A percentile compares a stretch with the other conserved stretches of the same genome.
Conservation (phyloP, 2,113 vertebrate species). For the Nestor notabilis region DNA sequence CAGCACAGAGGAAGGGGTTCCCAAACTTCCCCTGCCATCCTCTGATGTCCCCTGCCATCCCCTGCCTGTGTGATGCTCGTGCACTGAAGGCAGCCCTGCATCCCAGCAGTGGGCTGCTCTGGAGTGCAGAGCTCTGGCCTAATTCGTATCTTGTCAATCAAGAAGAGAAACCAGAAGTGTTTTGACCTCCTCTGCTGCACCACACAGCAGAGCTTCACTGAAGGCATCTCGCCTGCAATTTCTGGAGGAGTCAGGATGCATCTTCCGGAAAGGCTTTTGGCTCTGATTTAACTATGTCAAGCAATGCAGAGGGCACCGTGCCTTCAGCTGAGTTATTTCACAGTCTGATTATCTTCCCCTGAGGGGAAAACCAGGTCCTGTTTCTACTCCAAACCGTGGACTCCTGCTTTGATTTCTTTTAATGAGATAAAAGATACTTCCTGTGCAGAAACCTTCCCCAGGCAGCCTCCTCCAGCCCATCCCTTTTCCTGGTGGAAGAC, state of each 20-base stretch:
- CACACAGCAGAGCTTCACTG: not conserved
- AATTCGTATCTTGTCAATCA: not conserved
- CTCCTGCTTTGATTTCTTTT: not conserved
- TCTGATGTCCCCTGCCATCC: not conserved
- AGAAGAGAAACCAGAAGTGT: not conserved
- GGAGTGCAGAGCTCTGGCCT: not conserved
- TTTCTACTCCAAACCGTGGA: not conserved
- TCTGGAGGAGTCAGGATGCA: not conserved
- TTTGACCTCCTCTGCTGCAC: not conserved
- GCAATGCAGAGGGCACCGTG: not conserved
- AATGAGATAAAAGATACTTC: not conserved
- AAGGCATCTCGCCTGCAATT: not conserved
- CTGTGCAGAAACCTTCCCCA: not conserved
- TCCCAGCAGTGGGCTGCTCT: rapidly evolving
- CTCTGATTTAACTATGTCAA: not conserved
- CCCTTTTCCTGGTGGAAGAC: not conserved
- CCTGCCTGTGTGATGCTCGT: rapidly evolving
- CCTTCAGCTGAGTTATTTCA: not conserved
- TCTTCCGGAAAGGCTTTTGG: not conserved
- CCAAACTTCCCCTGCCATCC: rapidly evolving
- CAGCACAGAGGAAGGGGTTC: not conserved
- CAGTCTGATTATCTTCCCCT: not conserved
- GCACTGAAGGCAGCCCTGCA: too few relatives aligned
- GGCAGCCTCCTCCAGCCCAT: not conserved
- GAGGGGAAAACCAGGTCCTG: not conserved